Conservation (phyloP, 2,113 vertebrate genomes). For the Neomonachus schauinslandi region DNA sequence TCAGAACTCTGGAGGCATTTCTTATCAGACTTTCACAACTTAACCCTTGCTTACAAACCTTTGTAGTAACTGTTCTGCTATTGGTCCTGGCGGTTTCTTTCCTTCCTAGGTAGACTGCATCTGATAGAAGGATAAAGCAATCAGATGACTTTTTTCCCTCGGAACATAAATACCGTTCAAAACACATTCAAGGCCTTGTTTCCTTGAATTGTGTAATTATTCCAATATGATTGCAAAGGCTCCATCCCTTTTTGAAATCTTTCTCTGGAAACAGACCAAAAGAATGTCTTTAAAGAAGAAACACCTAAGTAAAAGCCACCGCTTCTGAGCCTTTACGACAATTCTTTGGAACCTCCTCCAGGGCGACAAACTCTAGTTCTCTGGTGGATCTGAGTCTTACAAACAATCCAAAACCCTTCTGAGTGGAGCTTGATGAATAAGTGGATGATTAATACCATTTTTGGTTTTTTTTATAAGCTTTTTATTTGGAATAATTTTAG, state of each 20-base stretch:
- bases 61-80: background rate
- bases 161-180: constrained; percentile 21
- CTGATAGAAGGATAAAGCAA: constrained; percentile 31
- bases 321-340: background rate
- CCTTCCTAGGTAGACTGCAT: background rate
- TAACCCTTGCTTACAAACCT: background rate
- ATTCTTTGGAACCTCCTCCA: background rate
- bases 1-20: background rate
- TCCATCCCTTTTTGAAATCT: background rate
- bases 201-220: constrained; percentile 24
- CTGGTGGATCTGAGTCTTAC: background rate
- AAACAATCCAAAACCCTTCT: constrained; percentile 6
- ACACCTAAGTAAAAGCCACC: background rate
- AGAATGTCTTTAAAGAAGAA: constrained; percentile 3
- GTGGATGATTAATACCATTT: constrained; percentile 4
- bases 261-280: background rate
- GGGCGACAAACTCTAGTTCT: background rate
- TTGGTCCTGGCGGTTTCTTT: constrained; percentile 35
- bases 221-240: background rate
- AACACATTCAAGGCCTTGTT: constrained; percentile 48
- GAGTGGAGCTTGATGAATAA: background rate
- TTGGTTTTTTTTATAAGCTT: background rate
- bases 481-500: constrained; percentile 5
- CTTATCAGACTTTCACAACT: background rate
- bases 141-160: background rate